Percentiles rank a stretch among this genome's conserved stretches.
phyloP scores from a whole-genome alignment of 2,113 vertebrate genomes.

The Suncus etruscus region DNA sequence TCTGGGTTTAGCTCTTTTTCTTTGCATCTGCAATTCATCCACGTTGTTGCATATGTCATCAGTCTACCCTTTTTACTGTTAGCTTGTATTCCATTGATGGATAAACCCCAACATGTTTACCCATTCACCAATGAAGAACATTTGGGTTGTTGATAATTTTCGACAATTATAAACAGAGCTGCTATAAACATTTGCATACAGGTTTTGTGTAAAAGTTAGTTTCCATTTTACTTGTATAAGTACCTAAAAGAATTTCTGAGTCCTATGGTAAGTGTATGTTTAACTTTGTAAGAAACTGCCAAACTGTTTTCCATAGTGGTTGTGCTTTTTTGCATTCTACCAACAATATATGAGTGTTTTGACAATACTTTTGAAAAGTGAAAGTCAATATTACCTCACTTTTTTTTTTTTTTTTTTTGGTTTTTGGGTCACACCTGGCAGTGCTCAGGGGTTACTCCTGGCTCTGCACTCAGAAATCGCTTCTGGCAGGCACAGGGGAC shows the following conservation, averaged over 20 bases:
- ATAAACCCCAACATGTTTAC: neutral
- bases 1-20: neutral
- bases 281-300: constrained; percentile 17
- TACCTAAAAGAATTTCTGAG: neutral
- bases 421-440: too few species aligned
- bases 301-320: neutral
- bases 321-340: neutral
- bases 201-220: constrained; percentile 8
- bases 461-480: too few species aligned
- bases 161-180: neutral
- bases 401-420: too few species aligned
- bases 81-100: neutral
- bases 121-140: constrained; percentile 8
- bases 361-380: constrained; percentile 32
- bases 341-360: neutral
- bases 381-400: neutral
- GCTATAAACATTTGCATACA: constrained; percentile 31
- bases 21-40: constrained; percentile 1
- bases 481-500: too few species aligned
- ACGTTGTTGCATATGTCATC: neutral
- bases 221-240: constrained; percentile 12
- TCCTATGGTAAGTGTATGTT: neutral
- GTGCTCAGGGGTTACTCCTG: too few species aligned
- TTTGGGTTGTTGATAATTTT: constrained; percentile 35
- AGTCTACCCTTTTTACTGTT: neutral